A percentile compares a stretch with the other conserved stretches of the same genome.
phyloP scores from a whole-genome alignment of 2,797 vertebrate species.

The Hypotaenidia okinawae region DNA sequence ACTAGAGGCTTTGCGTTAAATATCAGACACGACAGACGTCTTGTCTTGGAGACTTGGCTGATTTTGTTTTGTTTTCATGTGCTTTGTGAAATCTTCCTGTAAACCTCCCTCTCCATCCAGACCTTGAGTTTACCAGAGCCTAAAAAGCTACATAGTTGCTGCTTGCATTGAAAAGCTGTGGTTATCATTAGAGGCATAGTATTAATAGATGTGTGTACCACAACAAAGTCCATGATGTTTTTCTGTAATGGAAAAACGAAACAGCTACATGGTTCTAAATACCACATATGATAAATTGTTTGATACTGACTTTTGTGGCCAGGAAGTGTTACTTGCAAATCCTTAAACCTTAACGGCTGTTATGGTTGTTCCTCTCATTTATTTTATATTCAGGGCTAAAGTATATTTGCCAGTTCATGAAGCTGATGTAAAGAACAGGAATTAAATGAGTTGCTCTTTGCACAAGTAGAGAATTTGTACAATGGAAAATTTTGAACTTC shows the following conservation, averaged over 20 bases:
- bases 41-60: slow-evolving; percentile 15
- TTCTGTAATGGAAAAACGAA: not conserved
- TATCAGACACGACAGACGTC: slow-evolving; percentile 7
- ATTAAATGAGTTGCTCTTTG: not conserved
- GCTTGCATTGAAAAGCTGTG: not conserved
- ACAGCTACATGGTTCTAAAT: not conserved
- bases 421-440: not conserved
- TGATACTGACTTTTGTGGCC: not conserved
- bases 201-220: not conserved
- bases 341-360: not conserved
- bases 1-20: slow-evolving; percentile 23
- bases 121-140: not conserved
- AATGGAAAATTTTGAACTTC: not conserved
- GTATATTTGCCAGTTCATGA: not conserved
- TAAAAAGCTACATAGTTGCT: not conserved
- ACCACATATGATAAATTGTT: not conserved
- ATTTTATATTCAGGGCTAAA: not conserved
- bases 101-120: not conserved
- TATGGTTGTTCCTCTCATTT: not conserved
- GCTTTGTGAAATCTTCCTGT: not conserved
- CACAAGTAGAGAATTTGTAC: not conserved
- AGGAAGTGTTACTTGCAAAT: not conserved
- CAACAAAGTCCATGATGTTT: not conserved
- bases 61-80: slow-evolving; percentile 28
- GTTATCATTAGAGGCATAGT: not conserved